Conservation (phyloP, 2,797 vertebrate genomes). For the Morus bassanus region DNA sequence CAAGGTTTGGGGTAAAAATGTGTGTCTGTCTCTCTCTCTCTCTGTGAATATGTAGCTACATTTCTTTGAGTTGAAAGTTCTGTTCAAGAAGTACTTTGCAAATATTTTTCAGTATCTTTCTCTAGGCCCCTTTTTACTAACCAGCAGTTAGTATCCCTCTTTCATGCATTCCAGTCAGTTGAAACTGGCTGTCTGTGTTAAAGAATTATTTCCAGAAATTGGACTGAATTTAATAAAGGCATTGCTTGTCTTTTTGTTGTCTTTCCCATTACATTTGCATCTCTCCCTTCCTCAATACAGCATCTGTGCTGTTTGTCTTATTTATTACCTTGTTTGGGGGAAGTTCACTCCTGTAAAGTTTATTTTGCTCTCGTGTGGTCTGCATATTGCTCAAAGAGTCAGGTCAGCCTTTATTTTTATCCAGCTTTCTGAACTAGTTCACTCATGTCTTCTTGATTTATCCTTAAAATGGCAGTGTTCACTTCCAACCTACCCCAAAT, state of each 20-base stretch:
- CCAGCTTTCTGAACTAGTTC: not conserved
- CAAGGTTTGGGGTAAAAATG: not conserved
- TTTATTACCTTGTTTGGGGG: not conserved
- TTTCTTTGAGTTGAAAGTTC: not conserved
- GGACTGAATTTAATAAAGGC: not conserved
- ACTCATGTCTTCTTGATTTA: not conserved
- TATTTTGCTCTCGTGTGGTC: not conserved
- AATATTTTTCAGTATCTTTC: not conserved
- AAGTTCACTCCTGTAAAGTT: not conserved
- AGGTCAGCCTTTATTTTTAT: constrained; percentile 10
- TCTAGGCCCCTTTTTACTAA: not conserved
- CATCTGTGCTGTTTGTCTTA: not conserved
- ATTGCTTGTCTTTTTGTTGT: not conserved
- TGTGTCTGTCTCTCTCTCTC: not conserved
- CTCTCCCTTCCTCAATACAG: not conserved
- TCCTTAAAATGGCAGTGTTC: not conserved
- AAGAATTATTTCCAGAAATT: not conserved
- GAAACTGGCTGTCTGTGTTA: not conserved
- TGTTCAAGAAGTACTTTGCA: not conserved
- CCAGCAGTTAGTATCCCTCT: not conserved
- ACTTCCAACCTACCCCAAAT: not conserved
- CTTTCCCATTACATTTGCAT: not conserved
- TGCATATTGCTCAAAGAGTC: not conserved
- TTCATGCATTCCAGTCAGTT: not conserved
- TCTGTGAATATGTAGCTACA: not conserved